Evolutionary conservation across 2,113 vertebrate species (phyloP).

Genomic region (Brachyhypopomus occidentalis): DNA sequence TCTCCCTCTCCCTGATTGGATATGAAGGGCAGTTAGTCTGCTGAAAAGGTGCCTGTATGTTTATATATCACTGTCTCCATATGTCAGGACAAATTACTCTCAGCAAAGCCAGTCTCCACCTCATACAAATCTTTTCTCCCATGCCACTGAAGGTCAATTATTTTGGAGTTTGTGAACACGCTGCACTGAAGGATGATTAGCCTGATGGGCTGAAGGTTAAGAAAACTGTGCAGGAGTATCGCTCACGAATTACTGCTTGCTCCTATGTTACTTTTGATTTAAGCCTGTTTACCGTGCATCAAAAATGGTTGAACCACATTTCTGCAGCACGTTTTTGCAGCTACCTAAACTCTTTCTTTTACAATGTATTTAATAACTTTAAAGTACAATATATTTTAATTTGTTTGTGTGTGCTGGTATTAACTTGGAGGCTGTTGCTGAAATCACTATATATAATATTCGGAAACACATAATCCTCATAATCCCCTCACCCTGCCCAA

Average conservation of each 20-base stretch:
- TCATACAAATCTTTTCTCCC: constrained; percentile 41
- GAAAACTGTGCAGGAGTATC: not conserved
- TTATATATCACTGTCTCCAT: constrained; percentile 54
- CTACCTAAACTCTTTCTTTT: too few relatives aligned
- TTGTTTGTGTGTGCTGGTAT: too few relatives aligned
- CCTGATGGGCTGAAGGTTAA: constrained; percentile 16
- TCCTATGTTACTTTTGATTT: not conserved
- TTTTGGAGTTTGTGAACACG: constrained; percentile 23
- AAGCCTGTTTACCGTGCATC: not conserved
- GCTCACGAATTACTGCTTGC: not conserved
- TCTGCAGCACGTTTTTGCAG: too few relatives aligned
- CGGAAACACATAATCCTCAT: not conserved
- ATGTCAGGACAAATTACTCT: constrained; percentile 49
- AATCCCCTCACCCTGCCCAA: too few relatives aligned
- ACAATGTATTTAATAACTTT: too few relatives aligned
- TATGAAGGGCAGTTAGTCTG: constrained; percentile 52
- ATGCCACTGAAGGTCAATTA: constrained; percentile 12
- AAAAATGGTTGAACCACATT: not conserved
- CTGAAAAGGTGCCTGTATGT: constrained; percentile 55
- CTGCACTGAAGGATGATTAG: constrained; percentile 14
- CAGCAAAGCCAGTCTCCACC: constrained; percentile 49
- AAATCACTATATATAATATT: too few relatives aligned
- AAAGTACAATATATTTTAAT: too few relatives aligned
- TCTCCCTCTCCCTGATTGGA: constrained; percentile 45
- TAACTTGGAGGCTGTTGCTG: too few relatives aligned